Conservation (phyloP, 2,797 vertebrate species). For the Falco naumanni region DNA sequence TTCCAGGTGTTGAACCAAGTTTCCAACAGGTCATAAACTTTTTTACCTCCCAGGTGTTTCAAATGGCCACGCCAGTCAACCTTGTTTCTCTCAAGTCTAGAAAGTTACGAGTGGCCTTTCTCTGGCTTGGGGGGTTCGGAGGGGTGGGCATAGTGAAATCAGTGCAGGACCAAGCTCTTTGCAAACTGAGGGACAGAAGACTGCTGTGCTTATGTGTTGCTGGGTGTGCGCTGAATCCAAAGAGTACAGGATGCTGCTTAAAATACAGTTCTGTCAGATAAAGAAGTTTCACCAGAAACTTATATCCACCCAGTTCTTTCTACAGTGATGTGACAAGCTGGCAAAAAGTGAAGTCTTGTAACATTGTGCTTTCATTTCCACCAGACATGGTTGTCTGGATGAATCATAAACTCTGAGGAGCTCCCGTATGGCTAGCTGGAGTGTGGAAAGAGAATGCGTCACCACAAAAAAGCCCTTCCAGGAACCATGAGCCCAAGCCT, state of each 20-base stretch:
- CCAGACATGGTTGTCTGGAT: background rate
- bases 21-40: background rate
- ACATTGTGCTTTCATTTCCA: background rate
- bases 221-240: background rate
- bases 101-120: background rate
- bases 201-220: background rate
- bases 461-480: background rate
- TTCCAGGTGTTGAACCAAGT: background rate
- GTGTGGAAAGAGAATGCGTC: background rate
- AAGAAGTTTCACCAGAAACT: background rate
- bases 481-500: background rate
- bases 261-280: background rate
- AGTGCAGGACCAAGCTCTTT: background rate
- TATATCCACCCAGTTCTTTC: background rate
- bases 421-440: background rate
- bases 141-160: background rate
- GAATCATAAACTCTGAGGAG: background rate
- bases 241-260: background rate
- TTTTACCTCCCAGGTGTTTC: background rate
- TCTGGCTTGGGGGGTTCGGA: background rate
- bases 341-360: background rate
- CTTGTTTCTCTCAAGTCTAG: background rate
- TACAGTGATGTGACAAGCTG: background rate
- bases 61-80: background rate
- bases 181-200: background rate